These are phyloP conservation scores for Agriopis marginaria DNA, from an alignment of 2,888 invertebrate genomes.

Conservation along the genomic window DNA sequence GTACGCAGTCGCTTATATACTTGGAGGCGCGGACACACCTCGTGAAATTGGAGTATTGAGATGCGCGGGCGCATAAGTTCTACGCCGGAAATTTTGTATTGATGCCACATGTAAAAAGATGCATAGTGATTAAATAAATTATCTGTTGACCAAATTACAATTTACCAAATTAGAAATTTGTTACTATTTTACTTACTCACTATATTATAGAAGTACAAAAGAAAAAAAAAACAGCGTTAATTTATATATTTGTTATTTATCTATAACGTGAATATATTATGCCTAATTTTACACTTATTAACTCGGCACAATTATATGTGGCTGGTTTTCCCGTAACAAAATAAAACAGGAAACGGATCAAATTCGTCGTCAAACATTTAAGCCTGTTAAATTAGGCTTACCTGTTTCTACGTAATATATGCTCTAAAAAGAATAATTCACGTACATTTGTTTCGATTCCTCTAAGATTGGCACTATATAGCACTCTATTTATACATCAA, in stretches of 20 bases:
- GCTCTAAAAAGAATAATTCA: conserved; percentile 16
- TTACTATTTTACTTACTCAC: not conserved
- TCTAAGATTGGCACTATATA: conserved; percentile 16
- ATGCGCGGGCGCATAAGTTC: conserved; percentile 52
- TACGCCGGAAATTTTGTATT: conserved; percentile 36
- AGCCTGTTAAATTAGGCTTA: not conserved
- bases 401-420: not conserved
- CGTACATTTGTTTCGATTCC: conserved; percentile 12
- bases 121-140: not conserved
- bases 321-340: too few species aligned
- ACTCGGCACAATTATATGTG: too few species aligned
- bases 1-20: conserved; percentile 77
- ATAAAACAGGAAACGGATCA: too few species aligned
- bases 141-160: too few species aligned
- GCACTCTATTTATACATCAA: conserved; percentile 30
- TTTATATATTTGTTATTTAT: too few species aligned
- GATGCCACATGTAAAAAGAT: not conserved
- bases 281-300: too few species aligned
- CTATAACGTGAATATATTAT: too few species aligned
- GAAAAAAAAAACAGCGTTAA: too few species aligned
- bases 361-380: not conserved
- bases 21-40: conserved; percentile 63
- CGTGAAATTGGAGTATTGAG: conserved; percentile 79
- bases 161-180: not conserved
- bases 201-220: not conserved